Conservation (phyloP, 1,140 invertebrate species). For the Bicyclus anynana region DNA sequence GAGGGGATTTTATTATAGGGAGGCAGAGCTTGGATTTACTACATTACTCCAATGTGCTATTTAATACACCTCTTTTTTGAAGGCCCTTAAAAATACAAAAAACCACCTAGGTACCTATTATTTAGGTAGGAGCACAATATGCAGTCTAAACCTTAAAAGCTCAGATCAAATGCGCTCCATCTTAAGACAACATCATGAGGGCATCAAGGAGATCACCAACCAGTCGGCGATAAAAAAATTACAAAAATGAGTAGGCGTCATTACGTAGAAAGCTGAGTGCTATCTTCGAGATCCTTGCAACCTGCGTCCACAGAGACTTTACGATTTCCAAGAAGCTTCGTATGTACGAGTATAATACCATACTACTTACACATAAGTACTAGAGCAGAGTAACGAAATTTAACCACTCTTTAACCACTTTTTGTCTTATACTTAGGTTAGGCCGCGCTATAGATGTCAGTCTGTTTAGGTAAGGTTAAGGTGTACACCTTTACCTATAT, state of each 20-base stretch:
- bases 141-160: too few relatives aligned
- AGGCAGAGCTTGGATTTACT: too few relatives aligned
- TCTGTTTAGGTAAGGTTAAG: too few relatives aligned
- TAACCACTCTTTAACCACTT: neutral
- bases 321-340: conserved; percentile 66
- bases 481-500: too few relatives aligned
- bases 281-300: conserved; percentile 41
- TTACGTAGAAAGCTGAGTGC: conserved; percentile 54
- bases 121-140: too few relatives aligned
- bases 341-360: neutral
- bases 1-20: too few relatives aligned
- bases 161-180: neutral
- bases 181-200: neutral
- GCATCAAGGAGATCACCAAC: neutral
- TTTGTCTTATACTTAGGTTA: too few relatives aligned
- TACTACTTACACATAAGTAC: neutral
- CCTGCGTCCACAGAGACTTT: conserved; percentile 39
- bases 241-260: conserved; percentile 24
- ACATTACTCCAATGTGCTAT: too few relatives aligned
- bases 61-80: too few relatives aligned
- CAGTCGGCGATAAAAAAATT: neutral
- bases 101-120: too few relatives aligned
- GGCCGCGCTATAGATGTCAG: too few relatives aligned
- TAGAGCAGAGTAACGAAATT: neutral
- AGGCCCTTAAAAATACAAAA: too few relatives aligned